phyloP scores from a whole-genome alignment of 2,113 vertebrate species.

The Patagioenas fasciata region DNA sequence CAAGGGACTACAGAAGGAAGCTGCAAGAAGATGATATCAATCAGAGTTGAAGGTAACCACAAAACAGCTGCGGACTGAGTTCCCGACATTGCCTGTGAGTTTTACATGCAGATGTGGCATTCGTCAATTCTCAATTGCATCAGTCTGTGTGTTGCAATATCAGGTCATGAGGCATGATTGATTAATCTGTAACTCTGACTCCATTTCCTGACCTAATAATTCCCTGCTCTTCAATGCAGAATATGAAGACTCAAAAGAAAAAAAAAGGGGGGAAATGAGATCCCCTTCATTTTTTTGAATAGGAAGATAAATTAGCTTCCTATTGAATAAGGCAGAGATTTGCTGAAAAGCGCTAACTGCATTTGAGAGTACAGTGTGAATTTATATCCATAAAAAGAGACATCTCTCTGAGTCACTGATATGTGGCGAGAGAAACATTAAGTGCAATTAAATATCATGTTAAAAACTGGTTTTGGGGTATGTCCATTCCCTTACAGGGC shows the following conservation, averaged over 20 bases:
- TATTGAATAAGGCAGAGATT: conserved; percentile 21
- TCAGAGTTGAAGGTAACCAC: conserved; percentile 36
- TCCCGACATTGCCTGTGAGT: background rate
- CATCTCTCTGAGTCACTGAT: background rate
- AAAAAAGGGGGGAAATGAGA: background rate
- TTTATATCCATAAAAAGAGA: conserved; percentile 30
- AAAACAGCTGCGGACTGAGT: conserved; percentile 28
- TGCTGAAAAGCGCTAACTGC: conserved; percentile 32
- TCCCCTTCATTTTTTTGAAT: background rate
- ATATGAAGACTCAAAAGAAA: conserved; percentile 5
- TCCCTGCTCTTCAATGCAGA: background rate
- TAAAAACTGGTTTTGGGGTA: conserved; percentile 1
- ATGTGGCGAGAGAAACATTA: conserved; percentile 12
- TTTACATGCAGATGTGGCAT: conserved; percentile 41
- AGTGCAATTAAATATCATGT: background rate
- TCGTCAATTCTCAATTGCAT: conserved; percentile 38
- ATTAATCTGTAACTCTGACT: conserved; percentile 51
- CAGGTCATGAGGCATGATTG: background rate
- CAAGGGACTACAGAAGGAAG: background rate
- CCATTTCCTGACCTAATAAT: conserved; percentile 48
- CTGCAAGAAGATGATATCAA: background rate
- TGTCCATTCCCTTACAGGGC: background rate
- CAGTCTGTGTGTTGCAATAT: conserved; percentile 42
- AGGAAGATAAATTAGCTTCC: conserved; percentile 45
- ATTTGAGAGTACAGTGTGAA: background rate